phyloP scores from a whole-genome alignment of 1,140 invertebrate genomes.

The Zelostemma sp. region DNA sequence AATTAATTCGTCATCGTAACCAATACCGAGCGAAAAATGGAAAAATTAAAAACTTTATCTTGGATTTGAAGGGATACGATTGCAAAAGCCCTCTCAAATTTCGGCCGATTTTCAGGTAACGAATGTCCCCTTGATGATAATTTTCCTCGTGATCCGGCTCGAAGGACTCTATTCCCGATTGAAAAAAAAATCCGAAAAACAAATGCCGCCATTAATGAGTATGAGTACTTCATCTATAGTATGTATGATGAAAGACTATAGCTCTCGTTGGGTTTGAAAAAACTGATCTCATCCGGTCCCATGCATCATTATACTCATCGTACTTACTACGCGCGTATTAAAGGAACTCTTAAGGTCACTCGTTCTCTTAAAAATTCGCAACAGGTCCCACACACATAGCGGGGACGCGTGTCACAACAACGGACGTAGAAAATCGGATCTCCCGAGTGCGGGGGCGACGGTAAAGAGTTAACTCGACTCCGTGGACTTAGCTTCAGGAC shows the following conservation, averaged over 20 bases:
- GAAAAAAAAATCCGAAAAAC: no score
- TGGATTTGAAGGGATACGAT: no score
- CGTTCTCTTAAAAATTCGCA: conserved; percentile 51
- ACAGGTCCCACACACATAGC: conserved; percentile 10
- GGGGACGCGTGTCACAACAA: conserved; percentile 36
- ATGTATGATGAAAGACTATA: conserved; percentile 30
- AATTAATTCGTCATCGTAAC: no score
- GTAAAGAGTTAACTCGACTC: conserved; percentile 54
- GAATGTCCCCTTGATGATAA: no score
- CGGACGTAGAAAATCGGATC: conserved; percentile 33
- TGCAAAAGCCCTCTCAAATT: no score
- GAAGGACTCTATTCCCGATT: no score
- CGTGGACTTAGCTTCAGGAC: conserved; percentile 56
- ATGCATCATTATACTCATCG: conserved; percentile 60
- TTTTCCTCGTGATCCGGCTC: no score
- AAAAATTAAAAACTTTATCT: no score
- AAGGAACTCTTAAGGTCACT: conserved; percentile 52
- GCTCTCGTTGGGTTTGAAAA: conserved; percentile 28
- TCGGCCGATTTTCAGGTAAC: no score
- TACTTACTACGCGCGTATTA: conserved; percentile 66
- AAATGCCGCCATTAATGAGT: no score
- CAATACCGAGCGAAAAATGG: no score
- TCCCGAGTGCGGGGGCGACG: conserved; percentile 33
- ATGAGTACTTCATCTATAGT: conserved; percentile 33
- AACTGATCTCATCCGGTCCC: conserved; percentile 53